phyloP scores from a whole-genome alignment of 2,888 invertebrate species.

The Pimpla rufipes region DNA sequence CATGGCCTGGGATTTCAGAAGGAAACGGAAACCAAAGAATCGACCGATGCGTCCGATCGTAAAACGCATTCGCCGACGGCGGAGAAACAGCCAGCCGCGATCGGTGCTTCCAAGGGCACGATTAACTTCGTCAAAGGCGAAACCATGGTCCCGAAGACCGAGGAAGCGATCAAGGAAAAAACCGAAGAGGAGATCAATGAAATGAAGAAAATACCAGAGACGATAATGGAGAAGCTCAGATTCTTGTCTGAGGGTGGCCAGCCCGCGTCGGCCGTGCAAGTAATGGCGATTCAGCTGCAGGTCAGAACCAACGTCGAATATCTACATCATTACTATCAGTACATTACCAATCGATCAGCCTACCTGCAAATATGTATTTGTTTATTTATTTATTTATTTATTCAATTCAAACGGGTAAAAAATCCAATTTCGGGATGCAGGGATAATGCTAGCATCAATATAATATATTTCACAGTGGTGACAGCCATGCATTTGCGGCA shows the following conservation, averaged over 20 bases:
- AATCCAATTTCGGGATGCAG: no score
- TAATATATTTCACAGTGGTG: no score
- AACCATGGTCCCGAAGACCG: slow-evolving; percentile 64
- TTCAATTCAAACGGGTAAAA: no score
- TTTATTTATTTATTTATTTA: no score
- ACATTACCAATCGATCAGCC: no score
- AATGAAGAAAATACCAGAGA: slow-evolving; percentile 84
- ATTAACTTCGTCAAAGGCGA: slow-evolving; percentile 75
- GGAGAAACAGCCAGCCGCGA: slow-evolving; percentile 29
- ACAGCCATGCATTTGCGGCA: no score
- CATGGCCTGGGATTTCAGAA: slow-evolving; percentile 83
- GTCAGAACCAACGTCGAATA: slow-evolving; percentile 80
- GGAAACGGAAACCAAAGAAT: slow-evolving; percentile 64
- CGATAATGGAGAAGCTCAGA: slow-evolving; percentile 87
- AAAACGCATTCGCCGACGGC: slow-evolving; percentile 55
- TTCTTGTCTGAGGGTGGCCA: slow-evolving; percentile 88
- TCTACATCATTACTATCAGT: no score
- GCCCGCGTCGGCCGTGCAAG: slow-evolving; percentile 87
- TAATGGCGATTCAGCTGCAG: slow-evolving; percentile 88
- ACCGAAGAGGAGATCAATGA: slow-evolving; percentile 82
- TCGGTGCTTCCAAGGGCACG: slow-evolving; percentile 56
- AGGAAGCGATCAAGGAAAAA: slow-evolving; percentile 70
- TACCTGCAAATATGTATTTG: no score
- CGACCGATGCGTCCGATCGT: slow-evolving; percentile 56
- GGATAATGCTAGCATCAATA: no score